phyloP scores from a whole-genome alignment of 2,888 invertebrate species.

The Calameuta filiformis region DNA sequence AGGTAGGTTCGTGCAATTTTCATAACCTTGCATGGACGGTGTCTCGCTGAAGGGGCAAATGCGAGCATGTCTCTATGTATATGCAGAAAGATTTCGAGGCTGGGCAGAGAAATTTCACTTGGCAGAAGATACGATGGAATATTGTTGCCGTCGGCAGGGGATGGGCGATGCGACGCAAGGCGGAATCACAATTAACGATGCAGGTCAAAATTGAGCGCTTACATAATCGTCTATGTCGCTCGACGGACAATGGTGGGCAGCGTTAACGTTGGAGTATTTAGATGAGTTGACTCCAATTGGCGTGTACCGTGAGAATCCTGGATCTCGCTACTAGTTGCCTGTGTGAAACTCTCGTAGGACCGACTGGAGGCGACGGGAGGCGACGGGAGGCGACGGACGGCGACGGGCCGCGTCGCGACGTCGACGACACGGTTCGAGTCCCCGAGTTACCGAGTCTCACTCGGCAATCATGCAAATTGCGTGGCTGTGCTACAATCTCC shows the following conservation, averaged over 20 bases:
- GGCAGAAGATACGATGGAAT: too few species aligned
- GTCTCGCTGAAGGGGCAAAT: neutral
- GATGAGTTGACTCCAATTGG: slow-evolving; percentile 66
- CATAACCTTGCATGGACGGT: neutral
- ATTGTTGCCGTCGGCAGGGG: too few species aligned
- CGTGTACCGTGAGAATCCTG: slow-evolving; percentile 63
- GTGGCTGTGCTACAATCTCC: slow-evolving; percentile 15
- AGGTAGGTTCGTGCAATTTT: neutral
- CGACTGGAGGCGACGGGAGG: too few species aligned
- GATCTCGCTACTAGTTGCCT: neutral
- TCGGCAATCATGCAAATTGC: slow-evolving; percentile 49
- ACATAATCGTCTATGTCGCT: neutral
- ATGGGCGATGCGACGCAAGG: too few species aligned
- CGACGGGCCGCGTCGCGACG: neutral
- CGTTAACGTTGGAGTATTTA: slow-evolving; percentile 55
- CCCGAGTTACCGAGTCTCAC: neutral
- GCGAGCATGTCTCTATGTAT: neutral
- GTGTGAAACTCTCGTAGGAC: too few species aligned
- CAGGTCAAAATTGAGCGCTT: neutral
- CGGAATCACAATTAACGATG: neutral
- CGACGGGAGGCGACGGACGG: too few species aligned
- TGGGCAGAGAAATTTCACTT: too few species aligned
- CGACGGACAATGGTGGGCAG: slow-evolving; percentile 43
- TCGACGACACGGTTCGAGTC: neutral
- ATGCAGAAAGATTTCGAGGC: neutral